A percentile compares a stretch with the other conserved stretches of the same genome.
These are phyloP conservation scores for Brevimyrus niger DNA, from an alignment of 2,113 vertebrate species.

Conservation along the genomic window DNA sequence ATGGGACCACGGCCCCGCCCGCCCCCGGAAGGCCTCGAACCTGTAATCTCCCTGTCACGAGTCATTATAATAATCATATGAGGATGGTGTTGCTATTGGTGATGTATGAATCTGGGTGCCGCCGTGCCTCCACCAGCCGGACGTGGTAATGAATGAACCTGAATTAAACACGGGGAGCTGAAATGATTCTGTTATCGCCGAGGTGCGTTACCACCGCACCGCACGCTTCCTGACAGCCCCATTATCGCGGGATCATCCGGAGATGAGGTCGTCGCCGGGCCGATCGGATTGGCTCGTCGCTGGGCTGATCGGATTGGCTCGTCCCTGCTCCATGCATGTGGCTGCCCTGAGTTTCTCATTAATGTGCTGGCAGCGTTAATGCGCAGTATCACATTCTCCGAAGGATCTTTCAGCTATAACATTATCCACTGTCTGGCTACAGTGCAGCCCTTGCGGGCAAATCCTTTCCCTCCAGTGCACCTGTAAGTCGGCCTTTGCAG, in stretches of 20 bases:
- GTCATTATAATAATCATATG: background rate
- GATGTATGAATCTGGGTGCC: background rate
- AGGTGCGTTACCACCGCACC: background rate
- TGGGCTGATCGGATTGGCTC: background rate
- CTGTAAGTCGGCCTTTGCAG: background rate
- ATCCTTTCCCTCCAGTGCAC: background rate
- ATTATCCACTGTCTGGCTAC: background rate
- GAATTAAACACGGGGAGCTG: background rate
- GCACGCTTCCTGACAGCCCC: background rate
- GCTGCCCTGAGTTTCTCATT: background rate
- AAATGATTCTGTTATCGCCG: background rate
- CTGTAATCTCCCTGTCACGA: background rate
- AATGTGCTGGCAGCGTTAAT: background rate
- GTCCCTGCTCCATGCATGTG: background rate
- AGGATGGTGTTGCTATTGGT: background rate
- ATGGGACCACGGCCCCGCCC: background rate
- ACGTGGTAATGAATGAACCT: background rate
- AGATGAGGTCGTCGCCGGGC: background rate
- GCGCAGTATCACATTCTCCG: background rate
- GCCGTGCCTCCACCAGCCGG: background rate
- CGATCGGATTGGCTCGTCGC: too few species aligned
- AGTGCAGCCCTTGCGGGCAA: background rate
- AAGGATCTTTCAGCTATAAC: background rate
- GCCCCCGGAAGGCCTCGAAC: background rate
- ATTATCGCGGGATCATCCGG: background rate